Evolutionary conservation across 2,797 vertebrate genomes (phyloP).

Genomic region (Mus minutoides): DNA sequence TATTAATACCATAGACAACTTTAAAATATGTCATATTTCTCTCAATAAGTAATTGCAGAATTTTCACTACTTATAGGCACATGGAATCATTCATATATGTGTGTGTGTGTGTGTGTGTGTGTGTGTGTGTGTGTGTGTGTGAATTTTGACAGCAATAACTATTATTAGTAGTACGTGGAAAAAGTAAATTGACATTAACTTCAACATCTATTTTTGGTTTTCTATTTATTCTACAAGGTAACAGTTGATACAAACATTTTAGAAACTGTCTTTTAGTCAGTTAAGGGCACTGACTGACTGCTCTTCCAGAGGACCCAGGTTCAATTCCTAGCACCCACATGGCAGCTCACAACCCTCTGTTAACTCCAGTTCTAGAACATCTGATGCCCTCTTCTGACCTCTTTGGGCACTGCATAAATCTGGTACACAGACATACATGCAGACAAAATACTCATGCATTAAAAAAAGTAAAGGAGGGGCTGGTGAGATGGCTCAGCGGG

Average conservation of each 20-base stretch:
- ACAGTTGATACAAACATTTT: background rate
- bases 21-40: slow-evolving; percentile 58
- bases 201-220: slow-evolving; percentile 18
- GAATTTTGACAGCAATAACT: slow-evolving; percentile 44
- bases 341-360: background rate
- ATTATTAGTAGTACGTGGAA: slow-evolving; percentile 16
- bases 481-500: too few species aligned
- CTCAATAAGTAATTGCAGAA: slow-evolving; percentile 6
- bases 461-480: background rate
- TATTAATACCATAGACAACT: slow-evolving; percentile 20
- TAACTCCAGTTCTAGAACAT: background rate
- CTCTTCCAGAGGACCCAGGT: background rate
- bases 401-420: background rate
- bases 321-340: background rate
- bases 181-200: background rate
- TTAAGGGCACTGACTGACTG: background rate
- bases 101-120: background rate
- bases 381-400: background rate
- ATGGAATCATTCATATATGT: background rate
- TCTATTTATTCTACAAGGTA: slow-evolving; percentile 1
- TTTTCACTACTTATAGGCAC: slow-evolving; percentile 1
- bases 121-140: background rate
- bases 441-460: background rate
- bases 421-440: background rate
- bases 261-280: background rate